phyloP scores from a whole-genome alignment of 2,888 invertebrate species.

The Saturnia japonica region DNA sequence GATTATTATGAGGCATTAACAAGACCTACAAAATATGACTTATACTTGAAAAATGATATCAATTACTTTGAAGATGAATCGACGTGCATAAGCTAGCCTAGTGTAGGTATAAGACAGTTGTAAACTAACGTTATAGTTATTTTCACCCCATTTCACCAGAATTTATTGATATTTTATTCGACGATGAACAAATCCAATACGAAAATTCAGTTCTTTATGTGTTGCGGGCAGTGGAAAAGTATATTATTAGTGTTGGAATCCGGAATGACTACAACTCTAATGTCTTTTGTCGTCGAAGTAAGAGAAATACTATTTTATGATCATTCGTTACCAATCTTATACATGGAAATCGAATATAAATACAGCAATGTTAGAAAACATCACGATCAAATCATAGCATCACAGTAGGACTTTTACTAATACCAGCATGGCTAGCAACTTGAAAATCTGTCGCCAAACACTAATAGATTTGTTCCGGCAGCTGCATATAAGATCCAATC shows the following conservation, averaged over 20 bases:
- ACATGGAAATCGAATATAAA: not conserved
- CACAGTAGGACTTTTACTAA: no score
- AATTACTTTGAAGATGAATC: not conserved
- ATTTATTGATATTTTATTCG: not conserved
- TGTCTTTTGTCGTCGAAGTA: not conserved
- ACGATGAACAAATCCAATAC: not conserved
- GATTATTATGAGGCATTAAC: no score
- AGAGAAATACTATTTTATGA: not conserved
- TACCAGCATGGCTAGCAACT: no score
- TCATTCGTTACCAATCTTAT: not conserved
- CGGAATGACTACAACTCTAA: not conserved
- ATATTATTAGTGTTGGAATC: not conserved
- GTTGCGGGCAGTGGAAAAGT: not conserved
- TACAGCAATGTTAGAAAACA: no score
- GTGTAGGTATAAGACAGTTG: slow-evolving; percentile 3
- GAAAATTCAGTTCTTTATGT: not conserved
- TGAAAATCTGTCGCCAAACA: no score
- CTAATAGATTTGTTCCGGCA: no score
- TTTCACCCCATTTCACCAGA: slow-evolving; percentile 3
- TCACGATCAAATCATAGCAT: no score
- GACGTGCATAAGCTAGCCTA: not conserved
- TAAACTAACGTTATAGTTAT: not conserved
- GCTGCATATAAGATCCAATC: no score
- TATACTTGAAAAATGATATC: not conserved
- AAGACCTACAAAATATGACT: not conserved